phyloP scores from a whole-genome alignment of 1,140 invertebrate species.

The Mamestra configurata region DNA sequence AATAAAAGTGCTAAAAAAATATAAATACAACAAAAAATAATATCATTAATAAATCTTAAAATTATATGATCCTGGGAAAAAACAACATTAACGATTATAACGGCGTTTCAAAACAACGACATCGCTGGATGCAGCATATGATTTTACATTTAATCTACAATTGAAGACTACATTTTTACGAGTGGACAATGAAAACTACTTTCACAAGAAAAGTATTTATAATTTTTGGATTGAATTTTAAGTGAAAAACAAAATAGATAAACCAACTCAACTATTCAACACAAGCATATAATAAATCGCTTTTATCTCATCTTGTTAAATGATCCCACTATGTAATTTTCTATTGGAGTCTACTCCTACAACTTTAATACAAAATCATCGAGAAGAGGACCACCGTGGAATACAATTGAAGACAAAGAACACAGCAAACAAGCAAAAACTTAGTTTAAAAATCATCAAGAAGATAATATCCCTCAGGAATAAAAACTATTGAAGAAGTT shows the following conservation, averaged over 20 bases:
- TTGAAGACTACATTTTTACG: background rate
- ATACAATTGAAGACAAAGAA: background rate
- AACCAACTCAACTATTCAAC: background rate
- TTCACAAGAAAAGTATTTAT: background rate
- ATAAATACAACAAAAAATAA: constrained; percentile 9
- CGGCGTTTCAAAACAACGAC: background rate
- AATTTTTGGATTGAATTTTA: background rate
- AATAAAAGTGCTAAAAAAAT: constrained; percentile 37
- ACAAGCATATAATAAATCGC: background rate
- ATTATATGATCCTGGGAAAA: background rate
- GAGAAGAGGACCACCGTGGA: background rate
- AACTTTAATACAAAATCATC: background rate
- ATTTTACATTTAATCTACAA: background rate
- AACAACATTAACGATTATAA: background rate
- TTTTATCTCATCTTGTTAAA: background rate
- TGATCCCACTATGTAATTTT: background rate
- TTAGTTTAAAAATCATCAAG: background rate
- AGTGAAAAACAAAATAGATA: background rate
- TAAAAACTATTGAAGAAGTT: background rate
- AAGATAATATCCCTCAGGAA: background rate
- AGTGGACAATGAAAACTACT: background rate
- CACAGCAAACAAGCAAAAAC: background rate
- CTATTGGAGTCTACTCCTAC: background rate
- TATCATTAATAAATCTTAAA: background rate
- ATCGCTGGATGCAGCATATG: background rate